These are phyloP conservation scores for Dipodomys merriami DNA, from an alignment of 2,113 vertebrate genomes.

Conservation along the genomic window DNA sequence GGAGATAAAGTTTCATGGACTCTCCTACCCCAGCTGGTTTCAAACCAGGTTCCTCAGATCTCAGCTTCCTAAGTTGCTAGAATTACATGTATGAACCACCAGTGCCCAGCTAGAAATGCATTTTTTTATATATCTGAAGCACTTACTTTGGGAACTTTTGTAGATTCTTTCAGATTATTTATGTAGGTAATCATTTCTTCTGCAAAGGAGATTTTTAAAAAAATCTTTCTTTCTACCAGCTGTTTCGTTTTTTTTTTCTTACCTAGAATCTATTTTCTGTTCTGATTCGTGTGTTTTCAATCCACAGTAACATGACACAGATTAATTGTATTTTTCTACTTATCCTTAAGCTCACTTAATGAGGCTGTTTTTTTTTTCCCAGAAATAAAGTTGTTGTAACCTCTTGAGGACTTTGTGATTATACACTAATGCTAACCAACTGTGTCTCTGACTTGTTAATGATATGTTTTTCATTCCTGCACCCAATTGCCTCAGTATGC, in stretches of 20 bases:
- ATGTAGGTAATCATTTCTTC: not conserved
- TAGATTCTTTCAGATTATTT: not conserved
- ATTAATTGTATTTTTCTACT: slow-evolving; percentile 48
- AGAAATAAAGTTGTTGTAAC: slow-evolving; percentile 21
- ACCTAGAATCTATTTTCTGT: slow-evolving; percentile 5
- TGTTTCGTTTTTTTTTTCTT: not conserved
- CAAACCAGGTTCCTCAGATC: no score
- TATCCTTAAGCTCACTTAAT: slow-evolving; percentile 40
- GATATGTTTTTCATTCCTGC: not conserved
- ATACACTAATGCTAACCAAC: not conserved
- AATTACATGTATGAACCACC: no score
- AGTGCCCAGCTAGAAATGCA: not conserved
- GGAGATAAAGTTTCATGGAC: no score
- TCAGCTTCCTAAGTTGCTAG: no score
- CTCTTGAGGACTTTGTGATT: slow-evolving; percentile 24
- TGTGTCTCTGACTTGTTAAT: not conserved
- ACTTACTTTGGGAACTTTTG: not conserved
- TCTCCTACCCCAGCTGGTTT: no score
- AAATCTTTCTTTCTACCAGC: not conserved
- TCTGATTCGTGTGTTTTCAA: slow-evolving; percentile 28
- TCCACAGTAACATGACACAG: not conserved
- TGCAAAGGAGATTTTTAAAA: not conserved
- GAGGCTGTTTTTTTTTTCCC: not conserved
- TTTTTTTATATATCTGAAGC: no score
- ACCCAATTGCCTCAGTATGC: not conserved